Base-by-base conservation (phyloP, 2,888 invertebrate species). In the Nemapogon koenigi region DNA sequence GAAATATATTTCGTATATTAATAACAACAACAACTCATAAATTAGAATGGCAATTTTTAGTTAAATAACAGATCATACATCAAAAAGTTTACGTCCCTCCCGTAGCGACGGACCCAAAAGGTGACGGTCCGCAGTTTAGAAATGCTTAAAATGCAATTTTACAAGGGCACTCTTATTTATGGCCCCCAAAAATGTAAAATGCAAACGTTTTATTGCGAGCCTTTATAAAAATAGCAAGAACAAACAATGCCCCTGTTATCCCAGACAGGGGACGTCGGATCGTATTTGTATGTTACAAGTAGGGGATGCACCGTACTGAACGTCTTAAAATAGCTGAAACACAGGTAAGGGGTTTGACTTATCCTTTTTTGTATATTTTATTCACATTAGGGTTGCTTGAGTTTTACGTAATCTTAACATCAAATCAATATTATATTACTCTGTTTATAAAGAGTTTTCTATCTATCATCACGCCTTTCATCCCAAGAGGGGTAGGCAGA, bases 121-220 rank as follows among this genome's bases (percentile, higher is more conserved):
- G 68, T 72, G 68, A 60, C 62, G 60, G 63, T 31, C 51, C 48
- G 57, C 57, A 63, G 58, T 68, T 70, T 57, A 63, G 62, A 72
- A 67, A 71, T 70, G 71, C 73, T 76, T 75, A 71, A 71, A 75
- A 72, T 75, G 75, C 73, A 75, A 78, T 78, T 75, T 75, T 69
- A 70, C 63, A 59, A 58, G 61, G 61, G 62, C 51, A 60, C 58
- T 64, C 65, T 68, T 73, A 75, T 75, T 75, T 73, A 73, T 73
- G 69, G 59, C 58, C 68, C 62, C 65, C 65, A 66, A 67, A 72
- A 73, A 75, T 75, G 70, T 71, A 69, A 75, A 75, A 73, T 71
- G 66, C 68, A 69, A 73, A 73, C 69, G 64, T 76, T 78, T 75
- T 76, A 78, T 73, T 75, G 71, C 68, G 51, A 51, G 62, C 67